Evolutionary conservation across 1,140 invertebrate genomes (phyloP).

Genomic region (Aradophagus sp.): DNA sequence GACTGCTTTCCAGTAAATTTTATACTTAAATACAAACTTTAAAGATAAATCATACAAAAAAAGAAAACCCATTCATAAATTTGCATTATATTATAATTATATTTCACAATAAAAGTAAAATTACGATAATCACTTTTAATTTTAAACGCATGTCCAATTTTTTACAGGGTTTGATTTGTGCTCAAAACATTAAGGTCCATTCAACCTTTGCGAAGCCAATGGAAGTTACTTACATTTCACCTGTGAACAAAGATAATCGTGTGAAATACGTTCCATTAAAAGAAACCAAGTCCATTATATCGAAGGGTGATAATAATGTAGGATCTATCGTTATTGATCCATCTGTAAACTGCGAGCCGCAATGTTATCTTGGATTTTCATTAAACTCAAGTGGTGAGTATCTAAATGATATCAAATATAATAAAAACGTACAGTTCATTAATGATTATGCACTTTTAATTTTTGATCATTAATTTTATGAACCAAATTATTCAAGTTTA

Average conservation of each 20-base stretch:
- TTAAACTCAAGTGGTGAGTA: slow-evolving; percentile 78
- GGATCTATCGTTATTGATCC: slow-evolving; percentile 81
- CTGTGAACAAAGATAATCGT: slow-evolving; percentile 74
- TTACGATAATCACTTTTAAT: too few species aligned
- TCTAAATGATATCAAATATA: too few species aligned
- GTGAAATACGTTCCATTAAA: slow-evolving; percentile 73
- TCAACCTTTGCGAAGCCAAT: slow-evolving; percentile 85
- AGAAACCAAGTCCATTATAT: slow-evolving; percentile 66
- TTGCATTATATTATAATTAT: too few species aligned
- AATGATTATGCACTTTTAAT: too few species aligned
- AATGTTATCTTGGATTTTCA: slow-evolving; percentile 84
- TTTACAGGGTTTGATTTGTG: slow-evolving; percentile 85
- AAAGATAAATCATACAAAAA: too few species aligned
- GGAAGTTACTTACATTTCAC: slow-evolving; percentile 76
- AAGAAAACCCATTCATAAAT: too few species aligned
- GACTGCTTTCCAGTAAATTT: slow-evolving; percentile 88
- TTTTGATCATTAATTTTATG: too few species aligned
- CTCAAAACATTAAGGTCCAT: slow-evolving; percentile 81
- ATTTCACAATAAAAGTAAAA: too few species aligned
- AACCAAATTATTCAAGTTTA: too few species aligned
- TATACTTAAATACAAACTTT: not conserved
- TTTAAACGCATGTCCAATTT: not conserved
- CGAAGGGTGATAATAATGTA: slow-evolving; percentile 74
- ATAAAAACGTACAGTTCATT: too few species aligned
- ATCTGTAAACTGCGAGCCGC: slow-evolving; percentile 79